Conservation (phyloP, 2,797 vertebrate genomes). For the Sebastes trivittatus region DNA sequence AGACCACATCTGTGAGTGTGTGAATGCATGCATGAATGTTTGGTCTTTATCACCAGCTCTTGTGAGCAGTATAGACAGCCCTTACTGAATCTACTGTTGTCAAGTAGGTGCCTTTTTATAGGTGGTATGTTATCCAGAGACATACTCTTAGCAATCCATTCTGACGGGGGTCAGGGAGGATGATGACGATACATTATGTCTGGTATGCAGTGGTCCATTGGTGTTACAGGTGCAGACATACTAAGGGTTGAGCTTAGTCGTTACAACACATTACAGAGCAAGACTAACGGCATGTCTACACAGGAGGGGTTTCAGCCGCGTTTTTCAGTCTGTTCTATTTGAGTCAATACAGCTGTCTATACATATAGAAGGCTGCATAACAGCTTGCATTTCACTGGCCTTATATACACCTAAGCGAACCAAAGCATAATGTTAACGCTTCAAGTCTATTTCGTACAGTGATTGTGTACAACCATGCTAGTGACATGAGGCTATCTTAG, state of each 20-base stretch:
- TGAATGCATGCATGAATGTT: slow-evolving; percentile 13
- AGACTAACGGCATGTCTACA: background rate
- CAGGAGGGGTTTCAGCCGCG: background rate
- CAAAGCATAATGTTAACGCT: background rate
- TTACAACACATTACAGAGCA: slow-evolving; percentile 12
- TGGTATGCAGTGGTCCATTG: slow-evolving; percentile 46
- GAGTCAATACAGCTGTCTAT: background rate
- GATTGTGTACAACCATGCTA: background rate
- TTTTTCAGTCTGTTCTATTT: background rate
- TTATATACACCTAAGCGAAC: background rate
- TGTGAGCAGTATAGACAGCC: slow-evolving; percentile 28
- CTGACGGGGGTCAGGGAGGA: slow-evolving; percentile 22
- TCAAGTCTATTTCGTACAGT: background rate
- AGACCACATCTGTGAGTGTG: slow-evolving; percentile 50
- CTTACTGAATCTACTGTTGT: slow-evolving; percentile 55
- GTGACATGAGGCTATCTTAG: background rate
- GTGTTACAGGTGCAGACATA: slow-evolving; percentile 37
- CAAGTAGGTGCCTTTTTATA: slow-evolving; percentile 71
- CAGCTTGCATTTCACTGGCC: background rate
- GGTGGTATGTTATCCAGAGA: slow-evolving; percentile 47
- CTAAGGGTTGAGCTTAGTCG: background rate
- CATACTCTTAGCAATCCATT: slow-evolving; percentile 41
- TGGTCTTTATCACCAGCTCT: slow-evolving; percentile 65
- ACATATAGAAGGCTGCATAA: background rate
- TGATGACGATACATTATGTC: slow-evolving; percentile 53